Conservation (phyloP, 2,797 vertebrate species). For the Apogon hyalosoma region DNA sequence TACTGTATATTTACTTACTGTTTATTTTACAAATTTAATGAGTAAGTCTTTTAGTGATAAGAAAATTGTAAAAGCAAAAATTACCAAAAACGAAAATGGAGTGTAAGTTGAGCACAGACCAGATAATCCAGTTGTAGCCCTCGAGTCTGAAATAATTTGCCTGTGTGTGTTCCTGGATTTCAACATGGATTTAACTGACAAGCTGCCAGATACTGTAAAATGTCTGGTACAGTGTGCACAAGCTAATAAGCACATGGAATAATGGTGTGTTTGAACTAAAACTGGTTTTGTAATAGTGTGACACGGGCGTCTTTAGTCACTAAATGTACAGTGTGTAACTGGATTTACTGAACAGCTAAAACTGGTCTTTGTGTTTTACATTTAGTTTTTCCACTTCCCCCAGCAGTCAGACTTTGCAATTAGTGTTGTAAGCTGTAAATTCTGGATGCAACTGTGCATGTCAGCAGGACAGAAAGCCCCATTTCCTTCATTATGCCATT, state of each 20-base stretch:
- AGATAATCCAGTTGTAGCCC: too few relatives aligned
- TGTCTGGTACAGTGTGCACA: neutral
- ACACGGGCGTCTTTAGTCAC: neutral
- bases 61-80: too few relatives aligned
- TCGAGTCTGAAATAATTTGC: too few relatives aligned
- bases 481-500: conserved; percentile 16
- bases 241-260: conserved; percentile 4
- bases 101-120: too few relatives aligned
- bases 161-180: too few relatives aligned
- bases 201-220: conserved; percentile 20
- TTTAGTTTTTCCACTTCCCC: neutral
- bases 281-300: neutral
- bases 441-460: conserved; percentile 17
- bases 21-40: too few relatives aligned
- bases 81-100: too few relatives aligned
- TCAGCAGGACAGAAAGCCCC: conserved; percentile 23
- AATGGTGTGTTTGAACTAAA: conserved; percentile 14
- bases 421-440: conserved; percentile 9
- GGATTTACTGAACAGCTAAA: neutral
- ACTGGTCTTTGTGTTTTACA: too few relatives aligned
- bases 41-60: too few relatives aligned
- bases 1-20: too few relatives aligned
- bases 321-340: neutral
- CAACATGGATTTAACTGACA: conserved; percentile 1
- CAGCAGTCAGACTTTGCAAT: conserved; percentile 11